A percentile compares a stretch with the other conserved stretches of the same genome.
Evolutionary conservation across 2,888 invertebrate species (phyloP).

Genomic region (Polietes domitor): DNA sequence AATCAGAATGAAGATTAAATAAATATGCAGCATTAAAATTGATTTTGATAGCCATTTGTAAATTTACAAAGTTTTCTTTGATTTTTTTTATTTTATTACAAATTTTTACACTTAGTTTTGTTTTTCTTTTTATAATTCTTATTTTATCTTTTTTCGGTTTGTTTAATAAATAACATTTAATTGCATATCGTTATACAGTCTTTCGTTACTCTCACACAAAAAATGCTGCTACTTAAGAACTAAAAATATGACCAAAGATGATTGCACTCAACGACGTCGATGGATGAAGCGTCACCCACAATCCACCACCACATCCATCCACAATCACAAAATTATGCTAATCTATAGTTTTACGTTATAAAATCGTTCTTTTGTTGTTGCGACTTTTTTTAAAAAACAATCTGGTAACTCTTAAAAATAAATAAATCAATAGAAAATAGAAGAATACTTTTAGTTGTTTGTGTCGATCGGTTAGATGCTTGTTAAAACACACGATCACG

Average conservation of each 20-base stretch:
- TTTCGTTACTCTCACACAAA: conserved; percentile 75
- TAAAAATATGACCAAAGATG: conserved; percentile 62
- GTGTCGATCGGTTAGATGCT: conserved; percentile 40
- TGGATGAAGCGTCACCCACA: not conserved
- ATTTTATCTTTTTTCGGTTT: conserved; percentile 22
- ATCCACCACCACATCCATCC: not conserved
- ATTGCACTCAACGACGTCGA: conserved; percentile 27
- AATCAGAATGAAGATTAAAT: too few relatives aligned
- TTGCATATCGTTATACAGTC: conserved; percentile 75
- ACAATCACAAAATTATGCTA: conserved; percentile 63
- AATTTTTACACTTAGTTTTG: conserved; percentile 20
- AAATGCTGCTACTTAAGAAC: conserved; percentile 75
- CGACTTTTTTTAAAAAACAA: conserved; percentile 15
- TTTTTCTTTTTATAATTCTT: not conserved
- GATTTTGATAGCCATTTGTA: not conserved
- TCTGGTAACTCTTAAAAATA: conserved; percentile 52
- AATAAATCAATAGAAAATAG: conserved; percentile 39
- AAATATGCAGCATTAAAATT: too few relatives aligned
- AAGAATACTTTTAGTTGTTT: conserved; percentile 37
- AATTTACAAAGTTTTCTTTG: conserved; percentile 4
- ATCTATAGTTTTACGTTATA: conserved; percentile 43
- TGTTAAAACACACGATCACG: conserved; percentile 82
- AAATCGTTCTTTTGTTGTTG: conserved; percentile 29
- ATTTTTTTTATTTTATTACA: conserved; percentile 1
- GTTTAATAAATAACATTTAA: conserved; percentile 65